Evolutionary conservation across 2,113 vertebrate species (phyloP).

Genomic region (Mola mola): DNA sequence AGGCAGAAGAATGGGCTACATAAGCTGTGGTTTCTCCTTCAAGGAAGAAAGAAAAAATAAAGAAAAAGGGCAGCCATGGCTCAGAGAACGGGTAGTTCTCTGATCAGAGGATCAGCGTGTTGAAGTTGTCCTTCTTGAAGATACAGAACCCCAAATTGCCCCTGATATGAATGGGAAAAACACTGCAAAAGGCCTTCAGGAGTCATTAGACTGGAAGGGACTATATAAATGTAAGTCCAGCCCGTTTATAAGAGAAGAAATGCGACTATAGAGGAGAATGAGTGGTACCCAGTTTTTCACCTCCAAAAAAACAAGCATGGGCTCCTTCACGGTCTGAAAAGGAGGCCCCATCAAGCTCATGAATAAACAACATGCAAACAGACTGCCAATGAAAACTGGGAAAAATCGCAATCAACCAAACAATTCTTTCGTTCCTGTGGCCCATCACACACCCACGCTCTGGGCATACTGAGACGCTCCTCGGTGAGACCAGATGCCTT

Average conservation of each 20-base stretch:
- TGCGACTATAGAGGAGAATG: conserved; percentile 10
- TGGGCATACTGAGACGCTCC: conserved; percentile 37
- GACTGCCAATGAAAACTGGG: conserved; percentile 35
- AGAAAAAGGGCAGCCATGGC: too few species aligned
- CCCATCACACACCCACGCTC: conserved; percentile 51
- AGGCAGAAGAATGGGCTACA: neutral
- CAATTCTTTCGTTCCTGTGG: conserved; percentile 44
- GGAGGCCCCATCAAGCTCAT: conserved; percentile 50
- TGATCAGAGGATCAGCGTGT: too few species aligned
- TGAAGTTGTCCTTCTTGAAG: too few species aligned
- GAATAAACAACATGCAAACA: conserved; percentile 60
- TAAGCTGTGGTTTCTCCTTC: too few species aligned
- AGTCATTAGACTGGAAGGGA: neutral
- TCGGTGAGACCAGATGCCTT: conserved; percentile 61
- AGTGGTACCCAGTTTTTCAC: conserved; percentile 52
- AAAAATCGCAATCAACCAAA: conserved; percentile 31
- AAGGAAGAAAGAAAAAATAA: neutral
- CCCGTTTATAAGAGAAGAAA: conserved; percentile 27
- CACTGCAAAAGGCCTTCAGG: neutral
- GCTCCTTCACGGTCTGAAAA: conserved; percentile 52
- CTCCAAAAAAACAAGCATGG: conserved; percentile 49
- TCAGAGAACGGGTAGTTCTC: too few species aligned
- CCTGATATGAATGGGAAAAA: too few species aligned
- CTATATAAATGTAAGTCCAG: too few species aligned
- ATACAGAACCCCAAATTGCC: too few species aligned